Base-by-base conservation (phyloP, 1,140 invertebrate genomes). In the Pachypsylla venusta region DNA sequence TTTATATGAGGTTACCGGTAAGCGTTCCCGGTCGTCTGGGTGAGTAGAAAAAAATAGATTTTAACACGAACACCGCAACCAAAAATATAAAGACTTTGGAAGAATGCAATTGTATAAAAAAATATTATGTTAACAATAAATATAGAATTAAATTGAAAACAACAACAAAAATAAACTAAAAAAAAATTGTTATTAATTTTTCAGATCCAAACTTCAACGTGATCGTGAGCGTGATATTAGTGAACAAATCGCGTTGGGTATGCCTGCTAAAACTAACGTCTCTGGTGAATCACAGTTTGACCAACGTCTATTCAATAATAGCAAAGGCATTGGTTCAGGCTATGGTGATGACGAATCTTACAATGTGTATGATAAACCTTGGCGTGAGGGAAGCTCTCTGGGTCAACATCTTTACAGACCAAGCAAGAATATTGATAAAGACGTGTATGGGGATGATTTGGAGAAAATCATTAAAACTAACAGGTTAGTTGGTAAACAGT, bases 281-380 rank as follows among this genome's bases (percentile, higher is more conserved):
- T 7, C 42, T 19, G 84, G 82, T 0, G 93, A 97, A 70, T 80
- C 82, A 0, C 84, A 95, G 70, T 99, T 98, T 73, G 97, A 99
- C 76, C 89, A 95, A 66, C 75, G 97, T 54, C 75, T 99, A 2
- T 98, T 99, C 69, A 97, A 98, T 68, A 92, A 93, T 63, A 85
- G 79, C 30, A 91, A 93, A 71, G 96, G 96, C 54, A 86, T 99
- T 82, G 93, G 94, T 67, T 88, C 85, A 68, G 97, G 97, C 5
- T 99, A 94, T 75, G 93, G 83, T 2, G 94, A 98, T 67, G 97
- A 99, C 66, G 97, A 99, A 67, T 87, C 87, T 0, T 99, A 99
- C 72, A 94, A 89, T 73, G 93, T 98, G 0, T 99, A 99, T 71
- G 94, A 98, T 70, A 93, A 95, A 72, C 87, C 89, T 0, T 93